Percentiles rank a stretch among this genome's conserved stretches.
phyloP scores from a whole-genome alignment of 2,113 vertebrate species.

The Bombycilla garrulus region DNA sequence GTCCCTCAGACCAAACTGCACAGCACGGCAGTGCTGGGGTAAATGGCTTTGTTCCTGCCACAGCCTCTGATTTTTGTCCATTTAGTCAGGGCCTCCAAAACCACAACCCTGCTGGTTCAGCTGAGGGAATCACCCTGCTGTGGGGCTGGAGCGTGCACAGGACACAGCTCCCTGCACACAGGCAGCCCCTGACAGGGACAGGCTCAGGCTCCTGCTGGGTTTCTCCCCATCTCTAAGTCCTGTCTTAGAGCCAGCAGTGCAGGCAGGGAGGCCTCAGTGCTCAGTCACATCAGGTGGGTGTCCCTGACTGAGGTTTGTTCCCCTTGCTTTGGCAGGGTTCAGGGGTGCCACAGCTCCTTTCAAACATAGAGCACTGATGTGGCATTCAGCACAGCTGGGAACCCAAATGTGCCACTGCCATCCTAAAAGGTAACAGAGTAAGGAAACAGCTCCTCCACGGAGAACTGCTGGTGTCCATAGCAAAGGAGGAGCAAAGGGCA shows the following conservation, averaged over 20 bases:
- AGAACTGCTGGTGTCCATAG: neutral
- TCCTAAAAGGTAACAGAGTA: neutral
- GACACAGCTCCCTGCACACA: neutral
- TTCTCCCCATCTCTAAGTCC: neutral
- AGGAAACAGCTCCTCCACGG: neutral
- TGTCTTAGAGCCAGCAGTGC: rapidly evolving
- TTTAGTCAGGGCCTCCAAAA: neutral
- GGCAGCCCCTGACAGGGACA: neutral
- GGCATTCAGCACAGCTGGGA: neutral
- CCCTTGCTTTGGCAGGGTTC: neutral
- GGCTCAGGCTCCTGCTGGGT: neutral
- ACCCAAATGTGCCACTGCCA: neutral
- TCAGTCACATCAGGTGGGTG: rapidly evolving
- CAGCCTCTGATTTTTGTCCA: rapidly evolving
- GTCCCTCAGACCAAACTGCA: rapidly evolving
- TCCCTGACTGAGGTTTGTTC: neutral
- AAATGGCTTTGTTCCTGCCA: rapidly evolving
- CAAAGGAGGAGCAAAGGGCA: neutral
- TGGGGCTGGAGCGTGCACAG: neutral
- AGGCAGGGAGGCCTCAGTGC: neutral
- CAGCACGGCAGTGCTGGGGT: too few relatives aligned
- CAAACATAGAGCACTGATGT: neutral
- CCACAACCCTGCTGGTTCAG: rapidly evolving
- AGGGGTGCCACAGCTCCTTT: neutral
- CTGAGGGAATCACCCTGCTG: neutral